These are phyloP conservation scores for Heliconius congener DNA, from an alignment of 1,140 invertebrate genomes.

Conservation along the genomic window DNA sequence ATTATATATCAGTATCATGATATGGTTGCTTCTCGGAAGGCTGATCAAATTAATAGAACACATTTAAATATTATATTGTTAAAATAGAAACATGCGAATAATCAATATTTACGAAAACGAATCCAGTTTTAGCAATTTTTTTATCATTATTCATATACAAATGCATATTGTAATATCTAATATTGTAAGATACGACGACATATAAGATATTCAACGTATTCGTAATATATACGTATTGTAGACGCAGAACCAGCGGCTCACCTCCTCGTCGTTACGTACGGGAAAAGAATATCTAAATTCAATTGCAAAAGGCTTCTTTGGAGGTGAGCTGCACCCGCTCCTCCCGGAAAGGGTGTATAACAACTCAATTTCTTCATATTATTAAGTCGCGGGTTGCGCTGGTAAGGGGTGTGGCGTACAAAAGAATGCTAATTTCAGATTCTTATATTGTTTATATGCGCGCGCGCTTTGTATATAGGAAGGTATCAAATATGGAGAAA, in stretches of 20 bases:
- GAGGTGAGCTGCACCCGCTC: conserved; percentile 75
- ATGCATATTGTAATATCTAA: conserved; percentile 2
- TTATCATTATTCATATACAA: not conserved
- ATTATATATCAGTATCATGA: conserved; percentile 78
- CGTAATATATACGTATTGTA: conserved; percentile 55
- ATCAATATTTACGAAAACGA: conserved; percentile 13
- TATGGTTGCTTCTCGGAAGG: conserved; percentile 77
- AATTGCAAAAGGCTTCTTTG: conserved; percentile 77
- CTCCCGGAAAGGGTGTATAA: conserved; percentile 76
- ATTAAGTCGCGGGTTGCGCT: conserved; percentile 75
- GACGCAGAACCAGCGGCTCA: conserved; percentile 62
- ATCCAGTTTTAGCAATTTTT: not conserved
- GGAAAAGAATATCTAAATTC: conserved; percentile 78
- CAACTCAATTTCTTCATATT: conserved; percentile 80
- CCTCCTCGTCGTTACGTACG: conserved; percentile 69
- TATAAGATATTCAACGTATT: conserved; percentile 46
- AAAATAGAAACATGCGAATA: conserved; percentile 29
- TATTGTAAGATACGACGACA: conserved; percentile 15
- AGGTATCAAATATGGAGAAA: conserved; percentile 59
- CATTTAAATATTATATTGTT: conserved; percentile 55
- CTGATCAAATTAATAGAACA: conserved; percentile 78
- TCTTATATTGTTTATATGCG: conserved; percentile 77
- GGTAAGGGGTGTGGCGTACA: conserved; percentile 67
- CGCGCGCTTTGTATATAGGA: conserved; percentile 73
- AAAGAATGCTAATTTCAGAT: conserved; percentile 81